Evolutionary conservation across 1,140 invertebrate species (phyloP).

Genomic region (Platyura marginata): DNA sequence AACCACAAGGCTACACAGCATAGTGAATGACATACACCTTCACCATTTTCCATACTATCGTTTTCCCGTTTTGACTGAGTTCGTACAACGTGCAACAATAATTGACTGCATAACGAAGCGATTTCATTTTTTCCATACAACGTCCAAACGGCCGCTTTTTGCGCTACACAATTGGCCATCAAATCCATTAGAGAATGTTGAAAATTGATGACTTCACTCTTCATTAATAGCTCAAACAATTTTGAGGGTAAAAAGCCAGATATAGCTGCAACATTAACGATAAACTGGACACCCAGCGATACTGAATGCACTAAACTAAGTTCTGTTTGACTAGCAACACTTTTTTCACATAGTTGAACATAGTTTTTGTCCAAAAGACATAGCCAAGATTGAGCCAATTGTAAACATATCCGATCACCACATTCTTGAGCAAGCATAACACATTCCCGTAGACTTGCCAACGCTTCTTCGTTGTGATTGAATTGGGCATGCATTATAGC

Average conservation of each 20-base stretch:
- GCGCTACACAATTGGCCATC: slow-evolving; percentile 53
- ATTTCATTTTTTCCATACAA: slow-evolving; percentile 74
- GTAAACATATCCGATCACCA: slow-evolving; percentile 66
- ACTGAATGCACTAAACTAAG: slow-evolving; percentile 37
- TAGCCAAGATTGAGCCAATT: slow-evolving; percentile 68
- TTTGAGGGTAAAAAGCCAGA: slow-evolving; percentile 20
- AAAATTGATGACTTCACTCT: slow-evolving; percentile 70
- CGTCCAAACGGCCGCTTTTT: slow-evolving; percentile 68
- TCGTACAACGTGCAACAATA: slow-evolving; percentile 48
- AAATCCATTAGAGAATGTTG: slow-evolving; percentile 66
- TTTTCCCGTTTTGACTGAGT: slow-evolving; percentile 23
- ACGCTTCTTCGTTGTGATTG: slow-evolving; percentile 62
- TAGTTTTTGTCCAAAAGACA: slow-evolving; percentile 38
- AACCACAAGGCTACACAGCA: slow-evolving; percentile 47
- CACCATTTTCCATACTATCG: slow-evolving; percentile 40
- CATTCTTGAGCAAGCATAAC: slow-evolving; percentile 74
- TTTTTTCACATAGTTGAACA: slow-evolving; percentile 12
- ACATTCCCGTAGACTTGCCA: slow-evolving; percentile 63
- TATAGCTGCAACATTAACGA: slow-evolving; percentile 29
- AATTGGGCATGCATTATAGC: slow-evolving; percentile 75
- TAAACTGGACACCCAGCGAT: slow-evolving; percentile 42
- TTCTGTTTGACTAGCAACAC: slow-evolving; percentile 18
- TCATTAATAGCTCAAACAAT: slow-evolving; percentile 52
- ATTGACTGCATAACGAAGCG: slow-evolving; percentile 54
- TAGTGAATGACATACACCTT: slow-evolving; percentile 47